Base-by-base conservation (phyloP, 1,140 invertebrate genomes). In the Caenorhabditis tropicalis region DNA sequence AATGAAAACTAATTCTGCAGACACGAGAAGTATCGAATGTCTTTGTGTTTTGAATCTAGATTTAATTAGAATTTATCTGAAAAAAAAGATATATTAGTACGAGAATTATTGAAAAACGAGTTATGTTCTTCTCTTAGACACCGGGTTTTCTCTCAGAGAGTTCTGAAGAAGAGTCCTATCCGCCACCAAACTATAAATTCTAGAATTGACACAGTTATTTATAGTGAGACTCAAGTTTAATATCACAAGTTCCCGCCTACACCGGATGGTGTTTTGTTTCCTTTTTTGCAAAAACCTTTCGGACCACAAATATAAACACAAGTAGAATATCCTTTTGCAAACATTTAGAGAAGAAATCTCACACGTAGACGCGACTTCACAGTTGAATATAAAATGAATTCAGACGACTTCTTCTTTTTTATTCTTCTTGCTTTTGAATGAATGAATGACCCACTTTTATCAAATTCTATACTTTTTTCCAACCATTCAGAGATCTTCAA, bases 401-500 rank as follows among this genome's bases (percentile, higher is more conserved):
- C 58, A 3, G 7, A 56, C 19, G 3, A 12, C 12, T 51, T 51
- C 19, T 4, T 1, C 19, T 1, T 51, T 51, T 5, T 16, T 1
- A 16, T n/a, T 21, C n/a, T n/a, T 1, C 16, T 58, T 58, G 27
- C 16, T 58, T 58, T n/a, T 29, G 12, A 12, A 10, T 27, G n/a
- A n/a, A n/a, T 65, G 31, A 65, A 65, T 65, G 58, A 36, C 58
- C 58, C 58, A 65, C 53, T 65, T 65, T 65, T 33, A 65, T 65
- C 58, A 65, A 65, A 36, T 65, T 65, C 12, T 65, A 29, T 65
- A 33, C 58, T 65, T 36, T 65, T 16, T 31, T 65, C n/a, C 58
- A 65, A 65, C 29, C 58, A 65, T 65, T 65, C 58, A 65, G 31
- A 65, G 58, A 65, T 65, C 58, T 65, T 65, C 58, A 65, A 29